Conservation (phyloP, 2,797 vertebrate genomes). For the Apogon hyalosoma region DNA sequence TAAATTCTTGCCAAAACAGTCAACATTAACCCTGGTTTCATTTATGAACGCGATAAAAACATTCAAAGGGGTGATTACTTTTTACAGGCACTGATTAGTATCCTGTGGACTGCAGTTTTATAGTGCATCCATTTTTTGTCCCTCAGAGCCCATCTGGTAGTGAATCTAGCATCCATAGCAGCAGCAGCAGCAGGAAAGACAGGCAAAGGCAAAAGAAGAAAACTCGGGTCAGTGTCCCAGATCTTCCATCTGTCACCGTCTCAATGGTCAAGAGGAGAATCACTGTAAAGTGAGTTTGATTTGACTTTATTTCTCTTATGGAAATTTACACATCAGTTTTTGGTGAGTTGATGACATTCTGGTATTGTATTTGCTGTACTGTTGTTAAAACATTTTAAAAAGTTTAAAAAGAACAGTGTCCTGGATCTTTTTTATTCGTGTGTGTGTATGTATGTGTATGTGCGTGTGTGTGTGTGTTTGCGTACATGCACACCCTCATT, state of each 20-base stretch:
- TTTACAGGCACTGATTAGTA: background rate
- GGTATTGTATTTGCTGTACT: too few species aligned
- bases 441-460: too few species aligned
- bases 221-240: slow-evolving; percentile 68
- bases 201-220: slow-evolving; percentile 72
- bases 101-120: background rate
- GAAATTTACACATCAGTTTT: too few species aligned
- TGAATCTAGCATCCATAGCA: slow-evolving; percentile 65
- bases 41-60: too few species aligned
- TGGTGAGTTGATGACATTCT: too few species aligned
- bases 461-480: background rate
- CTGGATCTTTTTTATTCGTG: too few species aligned
- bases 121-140: slow-evolving; percentile 3
- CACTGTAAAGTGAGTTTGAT: slow-evolving; percentile 83
- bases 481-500: background rate
- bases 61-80: too few species aligned
- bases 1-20: too few species aligned
- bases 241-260: slow-evolving; percentile 83
- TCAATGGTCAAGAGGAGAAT: slow-evolving; percentile 90
- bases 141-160: slow-evolving; percentile 76
- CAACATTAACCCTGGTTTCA: too few species aligned
- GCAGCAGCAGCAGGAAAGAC: slow-evolving; percentile 37
- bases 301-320: background rate
- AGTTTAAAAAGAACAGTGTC: too few species aligned
- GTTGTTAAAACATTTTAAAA: too few species aligned